Evolutionary conservation across 2,113 vertebrate genomes (phyloP), one percentile per base, ranked within the genome.

Genomic region (Xyrauchen texanus): DNA sequence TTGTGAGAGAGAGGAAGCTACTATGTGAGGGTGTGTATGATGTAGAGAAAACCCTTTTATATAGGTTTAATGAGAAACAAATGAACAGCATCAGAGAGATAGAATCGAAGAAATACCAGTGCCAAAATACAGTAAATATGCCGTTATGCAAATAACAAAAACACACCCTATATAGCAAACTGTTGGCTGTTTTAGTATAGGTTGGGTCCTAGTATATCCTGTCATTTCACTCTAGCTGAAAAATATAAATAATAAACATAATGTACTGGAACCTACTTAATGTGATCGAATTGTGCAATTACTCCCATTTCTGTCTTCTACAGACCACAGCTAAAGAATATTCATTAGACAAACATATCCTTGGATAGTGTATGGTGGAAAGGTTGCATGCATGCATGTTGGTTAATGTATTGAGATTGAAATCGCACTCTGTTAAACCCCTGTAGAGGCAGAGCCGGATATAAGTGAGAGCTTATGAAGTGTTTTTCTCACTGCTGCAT

Each of bases 61-160:
- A 46, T 58, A 15, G 6, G 34, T n/a, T 57, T 8, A 49, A 4
- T 49, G 47, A 49, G 47, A 34, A 34, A 34, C 47, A 16, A 4
- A 10, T 44, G 34, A 49, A 46, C 61, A 66, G 16, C 15, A 10
- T 63, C 44, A 16, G 16, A 57, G 58, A 79, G 67, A 62, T 44
- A 47, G 5, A 52, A 47, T 58, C 2, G 8, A 15, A 69, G 66
- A 82, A 82, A 68, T 15, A 47, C 58, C 8, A 46, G 3, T 58
- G 44, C n/a, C 58, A 58, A 53, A 61, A 21, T 75, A 53, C 62
- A 47, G 34, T 88, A 81, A 74, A 47, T 77, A 79, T 86, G 80
- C n/a, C n/a, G n/a, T n/a, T n/a, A n/a, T n/a, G n/a, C n/a, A n/a
- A n/a, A n/a, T n/a, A n/a, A 15, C 15, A 49, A 47, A 13, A 57